Percentiles rank a stretch among this genome's conserved stretches.
Evolutionary conservation across 2,797 vertebrate genomes (phyloP).

Genomic region (Rhinophrynus dorsalis): DNA sequence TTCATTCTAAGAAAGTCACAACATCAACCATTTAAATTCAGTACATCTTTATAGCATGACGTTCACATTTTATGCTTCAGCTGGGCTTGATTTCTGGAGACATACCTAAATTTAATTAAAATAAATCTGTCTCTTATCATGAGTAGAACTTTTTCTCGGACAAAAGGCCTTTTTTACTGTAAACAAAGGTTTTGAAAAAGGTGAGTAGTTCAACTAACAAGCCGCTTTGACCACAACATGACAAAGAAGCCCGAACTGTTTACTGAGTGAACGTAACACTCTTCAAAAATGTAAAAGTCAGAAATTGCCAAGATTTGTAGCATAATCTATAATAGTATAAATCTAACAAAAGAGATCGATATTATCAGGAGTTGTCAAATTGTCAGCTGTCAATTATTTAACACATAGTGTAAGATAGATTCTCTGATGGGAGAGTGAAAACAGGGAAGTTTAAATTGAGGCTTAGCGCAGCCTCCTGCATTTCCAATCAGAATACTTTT

Average conservation of each 20-base stretch:
- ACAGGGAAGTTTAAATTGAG: no score
- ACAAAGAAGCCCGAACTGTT: background rate
- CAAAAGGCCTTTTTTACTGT: constrained; percentile 18
- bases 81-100: constrained; percentile 46
- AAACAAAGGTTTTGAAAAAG: constrained; percentile 12
- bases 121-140: constrained; percentile 46
- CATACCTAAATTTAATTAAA: constrained; percentile 43
- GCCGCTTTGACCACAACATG: background rate
- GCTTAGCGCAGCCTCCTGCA: no score
- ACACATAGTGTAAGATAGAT: no score
- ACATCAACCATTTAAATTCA: constrained; percentile 20
- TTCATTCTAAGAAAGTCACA: constrained; percentile 49
- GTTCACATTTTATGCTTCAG: constrained; percentile 29
- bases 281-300: no score
- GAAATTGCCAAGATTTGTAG: no score
- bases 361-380: no score
- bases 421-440: no score
- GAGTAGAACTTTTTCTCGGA: constrained; percentile 32
- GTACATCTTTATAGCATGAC: constrained; percentile 46
- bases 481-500: no score
- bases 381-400: no score
- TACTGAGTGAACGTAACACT: no score
- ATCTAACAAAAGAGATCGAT: no score
- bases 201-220: constrained; percentile 7
- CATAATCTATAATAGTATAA: no score